Evolutionary conservation across 2,113 vertebrate genomes (phyloP), one percentile per base, ranked within the genome.

Genomic region (Mugil cephalus): DNA sequence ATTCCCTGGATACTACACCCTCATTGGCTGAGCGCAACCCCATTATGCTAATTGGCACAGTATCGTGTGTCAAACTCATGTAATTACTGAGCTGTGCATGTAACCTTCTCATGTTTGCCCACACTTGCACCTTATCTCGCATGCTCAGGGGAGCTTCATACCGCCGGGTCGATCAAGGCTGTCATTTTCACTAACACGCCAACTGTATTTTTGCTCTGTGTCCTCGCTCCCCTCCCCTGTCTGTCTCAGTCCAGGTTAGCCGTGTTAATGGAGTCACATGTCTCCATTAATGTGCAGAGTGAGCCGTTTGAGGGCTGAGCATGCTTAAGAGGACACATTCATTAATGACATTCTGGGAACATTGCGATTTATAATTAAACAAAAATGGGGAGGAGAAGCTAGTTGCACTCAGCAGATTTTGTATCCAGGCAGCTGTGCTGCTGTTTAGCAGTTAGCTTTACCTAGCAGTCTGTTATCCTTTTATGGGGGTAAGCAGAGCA

Each of bases 241-340:
- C 54, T 2, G 7, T 66, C 68, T 74, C 45, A 0, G 46, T 63
- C 68, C 74, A 77, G 69, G 80, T 55, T 78, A 4, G 39, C 79
- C 4, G 69, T 51, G 77, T 59, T 86, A 87, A 90, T 83, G 72
- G 77, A 86, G 80, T 88, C 86, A 87, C 84, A 74, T 78, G 78
- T 78, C 77, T 80, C 67, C 55, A 38, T 64, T 86, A 78, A 75
- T 18, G 81, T 68, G 79, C 77, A 18, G 77, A 24, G 53, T 78
- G 84, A 74, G 58, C 46, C 13, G 8, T 86, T 53, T 48, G 43
- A 67, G 43, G 66, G 53, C 66, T 48, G 30, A 72, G 54, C 69
- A 13, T 46, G 69, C 79, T 84, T 53, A 84, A 52, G 68, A 84
- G 78, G 75, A 73, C 76, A 64, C 48, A 69, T 60, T 73, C 69